Base-by-base conservation (phyloP, 2,797 vertebrate genomes). In the Threskiornis aethiopicus region DNA sequence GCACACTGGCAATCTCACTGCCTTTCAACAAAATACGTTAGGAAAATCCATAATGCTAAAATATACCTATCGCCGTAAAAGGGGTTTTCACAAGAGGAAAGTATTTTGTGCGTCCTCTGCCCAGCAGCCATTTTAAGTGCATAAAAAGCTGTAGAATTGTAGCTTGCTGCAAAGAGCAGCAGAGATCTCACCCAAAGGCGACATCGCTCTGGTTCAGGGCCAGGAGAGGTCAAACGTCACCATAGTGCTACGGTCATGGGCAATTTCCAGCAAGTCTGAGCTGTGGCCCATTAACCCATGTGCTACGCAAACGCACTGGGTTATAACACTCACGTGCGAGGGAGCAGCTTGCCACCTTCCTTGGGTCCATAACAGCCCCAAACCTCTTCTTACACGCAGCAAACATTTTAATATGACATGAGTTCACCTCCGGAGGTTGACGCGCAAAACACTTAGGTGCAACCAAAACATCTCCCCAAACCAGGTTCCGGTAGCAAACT, bases 191-290 rank as follows among this genome's bases (percentile, higher is more conserved):
- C 35, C 49, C 85, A 55, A 76, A 82, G 42, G 54, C 58, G 62
- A 86, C 33, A 49, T 2, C 1, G 1, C 19, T 54, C 51, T 47
- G 42, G 58, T 28, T 58, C 10, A 6, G 73, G 44, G 28, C 51
- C 78, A 73, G 28, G n/a, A 70, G 59, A 87, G 42, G 59, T 46
- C 73, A 76, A 94, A 89, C 0, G 0, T 58, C 59, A 58, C 31
- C 0, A 0, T 9, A 31, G 21, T 7, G 35, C 59, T 62, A 11
- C 0, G 1, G 37, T 54, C 80, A 84, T 0, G 1, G 58, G 39
- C 1, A 13, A 62, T 52, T 87, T 58, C 71, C 76, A 87, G 37
- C 47, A 13, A 15, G n/a, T 24, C 58, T 16, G 71, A 76, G 82
- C 39, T 4, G 0, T 0, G 8, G 91, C 47, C 84, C 75, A 13